A percentile compares a stretch with the other conserved stretches of the same genome.
phyloP scores from a whole-genome alignment of 2,888 invertebrate genomes.

The Andrena bucephala region DNA sequence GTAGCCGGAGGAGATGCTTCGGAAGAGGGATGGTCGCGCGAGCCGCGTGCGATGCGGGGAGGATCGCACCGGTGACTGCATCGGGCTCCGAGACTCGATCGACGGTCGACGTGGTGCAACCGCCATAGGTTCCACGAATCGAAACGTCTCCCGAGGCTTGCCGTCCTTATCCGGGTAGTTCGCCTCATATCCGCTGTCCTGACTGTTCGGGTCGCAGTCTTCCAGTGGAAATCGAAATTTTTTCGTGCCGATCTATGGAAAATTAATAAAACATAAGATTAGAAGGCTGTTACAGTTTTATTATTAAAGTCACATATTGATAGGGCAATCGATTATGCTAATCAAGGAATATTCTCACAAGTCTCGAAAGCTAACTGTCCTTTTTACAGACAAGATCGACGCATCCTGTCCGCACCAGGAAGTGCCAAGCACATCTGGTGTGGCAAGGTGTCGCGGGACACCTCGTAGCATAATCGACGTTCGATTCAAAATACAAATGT shows the following conservation, averaged over 20 bases:
- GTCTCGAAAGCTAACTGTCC: neutral
- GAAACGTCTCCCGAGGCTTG: conserved; percentile 70
- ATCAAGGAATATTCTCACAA: no score
- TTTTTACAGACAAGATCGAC: neutral
- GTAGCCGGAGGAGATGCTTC: conserved; percentile 86
- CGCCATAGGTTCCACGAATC: conserved; percentile 84
- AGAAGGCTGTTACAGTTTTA: neutral
- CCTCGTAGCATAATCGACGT: neutral
- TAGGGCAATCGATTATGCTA: no score
- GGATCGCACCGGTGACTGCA: conserved; percentile 75
- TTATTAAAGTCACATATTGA: no score
- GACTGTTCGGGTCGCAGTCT: conserved; percentile 87
- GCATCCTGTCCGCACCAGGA: neutral
- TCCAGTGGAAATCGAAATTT: conserved; percentile 85
- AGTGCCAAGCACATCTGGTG: neutral
- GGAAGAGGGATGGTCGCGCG: conserved; percentile 80
- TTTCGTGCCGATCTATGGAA: conserved; percentile 31
- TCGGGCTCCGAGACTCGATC: conserved; percentile 74
- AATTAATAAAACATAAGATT: neutral
- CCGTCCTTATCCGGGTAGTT: conserved; percentile 80
- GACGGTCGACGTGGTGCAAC: conserved; percentile 82
- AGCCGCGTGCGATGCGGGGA: conserved; percentile 68
- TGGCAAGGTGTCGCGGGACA: neutral
- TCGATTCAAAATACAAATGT: neutral
- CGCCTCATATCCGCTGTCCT: conserved; percentile 87